Evolutionary conservation across 2,113 vertebrate species (phyloP).

Genomic region (Leucopsar rothschildi): DNA sequence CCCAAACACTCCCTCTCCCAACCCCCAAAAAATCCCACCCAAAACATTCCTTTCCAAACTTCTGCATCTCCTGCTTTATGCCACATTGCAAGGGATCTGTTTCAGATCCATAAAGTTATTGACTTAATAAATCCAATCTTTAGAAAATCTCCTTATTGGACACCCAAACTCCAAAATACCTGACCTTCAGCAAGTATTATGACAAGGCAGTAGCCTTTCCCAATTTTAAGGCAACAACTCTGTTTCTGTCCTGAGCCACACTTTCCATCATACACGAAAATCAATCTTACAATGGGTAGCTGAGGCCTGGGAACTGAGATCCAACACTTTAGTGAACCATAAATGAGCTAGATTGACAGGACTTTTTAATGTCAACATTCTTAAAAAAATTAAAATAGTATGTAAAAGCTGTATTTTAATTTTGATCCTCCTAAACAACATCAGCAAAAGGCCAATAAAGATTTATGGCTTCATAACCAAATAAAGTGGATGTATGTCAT

Average conservation of each 20-base stretch:
- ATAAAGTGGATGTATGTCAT: neutral
- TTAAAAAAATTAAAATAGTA: neutral
- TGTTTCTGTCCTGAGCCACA: neutral
- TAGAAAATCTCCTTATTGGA: neutral
- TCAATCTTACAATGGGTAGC: neutral
- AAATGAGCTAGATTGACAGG: neutral
- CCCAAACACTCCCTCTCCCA: neutral
- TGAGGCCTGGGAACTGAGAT: neutral
- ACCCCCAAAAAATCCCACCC: neutral
- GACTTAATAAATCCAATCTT: constrained; percentile 1
- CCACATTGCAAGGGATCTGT: neutral
- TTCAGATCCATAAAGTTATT: neutral
- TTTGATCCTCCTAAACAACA: neutral
- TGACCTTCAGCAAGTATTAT: neutral
- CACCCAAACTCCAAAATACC: neutral
- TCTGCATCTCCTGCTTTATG: neutral
- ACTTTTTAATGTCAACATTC: neutral
- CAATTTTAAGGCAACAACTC: neutral
- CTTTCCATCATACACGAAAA: neutral
- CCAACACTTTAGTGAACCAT: neutral
- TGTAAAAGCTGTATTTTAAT: neutral
- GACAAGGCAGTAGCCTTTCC: neutral
- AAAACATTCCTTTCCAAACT: neutral
- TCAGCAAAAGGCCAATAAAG: neutral
- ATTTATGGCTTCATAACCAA: neutral